Base-by-base conservation (phyloP, 92 coral and sea anemone genomes). In the Parazoanthus atlanticus region DNA sequence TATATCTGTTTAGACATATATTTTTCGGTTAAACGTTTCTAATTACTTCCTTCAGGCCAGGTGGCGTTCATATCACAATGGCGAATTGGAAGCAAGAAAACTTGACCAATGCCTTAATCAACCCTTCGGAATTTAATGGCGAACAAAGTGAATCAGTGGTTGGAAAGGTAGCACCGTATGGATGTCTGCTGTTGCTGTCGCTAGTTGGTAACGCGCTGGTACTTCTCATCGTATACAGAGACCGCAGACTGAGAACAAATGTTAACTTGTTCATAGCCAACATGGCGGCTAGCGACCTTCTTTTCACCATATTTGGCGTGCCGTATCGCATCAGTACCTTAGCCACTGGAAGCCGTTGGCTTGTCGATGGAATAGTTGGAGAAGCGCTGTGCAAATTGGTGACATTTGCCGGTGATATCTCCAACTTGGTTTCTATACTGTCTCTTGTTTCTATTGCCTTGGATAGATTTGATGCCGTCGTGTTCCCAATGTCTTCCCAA, bases 391-490 rank as follows among this genome's bases (percentile, higher is more conserved):
- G 87, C 78, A 84, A 84, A 84, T 21, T 43, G 15, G 87, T 84
- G 76, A 15, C 86, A 66, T 82, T 67, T 26, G 76, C 77, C n/a
- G 76, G 28, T 32, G 86, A 82, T 40, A 82, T 67, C 43, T 82
- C 86, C 26, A 82, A 25, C 8, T 21, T 82, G 76, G 86, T 82
- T 32, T 82, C 86, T 12, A 72, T 67, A 12, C 34, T 82, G 5
- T 82, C 75, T 67, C 86, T 82, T 19, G 86, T 82, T 40, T 61
- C 56, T 6, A 82, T 82, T 5, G 76, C 86, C 11, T 58, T 67
- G 36, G 86, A 82, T 82, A 82, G 86, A 82, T 82, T 82, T 38
- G 86, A 82, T 46, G 86, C 86, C 43, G 54, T 82, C 56, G 86
- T 82, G 71, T 82, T 34, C 71, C 86, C 86, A 7, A 66, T 82